Conservation (phyloP, 1,140 invertebrate genomes). For the Drosophila erecta region DNA sequence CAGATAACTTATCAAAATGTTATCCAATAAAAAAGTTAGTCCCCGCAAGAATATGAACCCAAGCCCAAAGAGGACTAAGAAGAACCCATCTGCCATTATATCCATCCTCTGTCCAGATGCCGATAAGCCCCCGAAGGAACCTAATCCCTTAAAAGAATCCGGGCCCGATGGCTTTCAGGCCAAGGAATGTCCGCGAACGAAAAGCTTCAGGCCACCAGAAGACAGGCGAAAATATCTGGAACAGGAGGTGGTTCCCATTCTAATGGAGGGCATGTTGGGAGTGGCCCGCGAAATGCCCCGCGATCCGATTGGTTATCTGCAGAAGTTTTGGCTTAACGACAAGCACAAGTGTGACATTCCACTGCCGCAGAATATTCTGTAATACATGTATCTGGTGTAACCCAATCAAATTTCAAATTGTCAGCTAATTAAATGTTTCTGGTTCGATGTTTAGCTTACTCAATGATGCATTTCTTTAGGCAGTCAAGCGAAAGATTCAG, state of each 20-base stretch:
- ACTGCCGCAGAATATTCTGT: slow-evolving; percentile 54
- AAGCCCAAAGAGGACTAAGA: not conserved
- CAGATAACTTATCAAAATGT: not conserved
- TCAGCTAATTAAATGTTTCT: slow-evolving; percentile 41
- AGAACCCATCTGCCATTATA: not conserved
- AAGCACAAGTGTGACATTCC: slow-evolving; percentile 56
- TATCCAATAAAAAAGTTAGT: not conserved
- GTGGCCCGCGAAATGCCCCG: slow-evolving; percentile 57
- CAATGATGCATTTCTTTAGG: slow-evolving; percentile 43
- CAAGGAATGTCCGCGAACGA: slow-evolving; percentile 13
- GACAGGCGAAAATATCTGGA: slow-evolving; percentile 49
- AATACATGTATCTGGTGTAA: not conserved
- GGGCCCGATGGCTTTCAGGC: not conserved
- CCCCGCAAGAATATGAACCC: not conserved
- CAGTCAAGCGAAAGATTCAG: slow-evolving; percentile 28
- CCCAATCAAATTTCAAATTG: slow-evolving; percentile 63
- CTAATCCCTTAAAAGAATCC: not conserved
- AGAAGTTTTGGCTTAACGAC: slow-evolving; percentile 57
- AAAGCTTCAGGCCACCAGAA: not conserved
- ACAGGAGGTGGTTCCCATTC: slow-evolving; percentile 51
- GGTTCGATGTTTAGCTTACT: slow-evolving; percentile 24
- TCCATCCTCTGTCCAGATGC: slow-evolving; percentile 1
- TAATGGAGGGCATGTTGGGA: slow-evolving; percentile 66
- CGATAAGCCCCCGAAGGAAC: slow-evolving; percentile 14
- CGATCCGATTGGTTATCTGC: slow-evolving; percentile 59